A percentile compares a stretch with the other conserved stretches of the same genome.
phyloP scores from a whole-genome alignment of 2,888 invertebrate genomes.

The Lasioglossum zephyrum region DNA sequence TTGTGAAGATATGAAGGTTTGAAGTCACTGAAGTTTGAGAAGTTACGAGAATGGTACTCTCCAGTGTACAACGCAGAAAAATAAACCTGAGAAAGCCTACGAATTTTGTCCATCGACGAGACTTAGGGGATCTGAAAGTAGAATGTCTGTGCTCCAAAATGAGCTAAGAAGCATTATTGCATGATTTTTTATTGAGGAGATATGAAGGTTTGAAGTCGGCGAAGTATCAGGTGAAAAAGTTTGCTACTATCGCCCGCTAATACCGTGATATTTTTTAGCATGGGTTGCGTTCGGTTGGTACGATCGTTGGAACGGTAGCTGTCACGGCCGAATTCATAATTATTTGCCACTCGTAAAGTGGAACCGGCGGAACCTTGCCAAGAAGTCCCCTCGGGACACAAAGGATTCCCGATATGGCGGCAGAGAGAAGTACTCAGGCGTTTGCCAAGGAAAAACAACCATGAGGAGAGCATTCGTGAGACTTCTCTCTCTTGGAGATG shows the following conservation, averaged over 20 bases:
- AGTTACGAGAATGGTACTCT: no score
- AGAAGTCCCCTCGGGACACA: constrained; percentile 43
- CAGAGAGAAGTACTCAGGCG: constrained; percentile 38
- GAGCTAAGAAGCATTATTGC: no score
- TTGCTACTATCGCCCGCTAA: neutral
- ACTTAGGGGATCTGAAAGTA: neutral
- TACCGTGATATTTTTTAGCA: neutral
- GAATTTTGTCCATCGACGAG: neutral
- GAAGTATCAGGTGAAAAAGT: neutral
- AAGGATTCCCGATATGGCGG: constrained; percentile 40
- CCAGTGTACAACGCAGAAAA: neutral
- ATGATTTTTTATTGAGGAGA: no score
- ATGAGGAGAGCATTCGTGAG: neutral
- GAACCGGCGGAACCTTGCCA: constrained; percentile 53
- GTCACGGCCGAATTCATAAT: constrained; percentile 45
- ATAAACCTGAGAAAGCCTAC: neutral
- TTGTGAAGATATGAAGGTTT: no score
- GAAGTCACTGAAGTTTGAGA: no score
- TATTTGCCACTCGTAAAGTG: constrained; percentile 56
- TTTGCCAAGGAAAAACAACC: constrained; percentile 51
- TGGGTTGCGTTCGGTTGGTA: neutral
- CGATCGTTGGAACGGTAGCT: neutral
- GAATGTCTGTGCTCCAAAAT: no score
- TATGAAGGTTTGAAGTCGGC: neutral
- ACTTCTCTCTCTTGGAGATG: neutral